Base-by-base conservation (phyloP, 2,888 invertebrate species). In the Chrysolina haemoptera region DNA sequence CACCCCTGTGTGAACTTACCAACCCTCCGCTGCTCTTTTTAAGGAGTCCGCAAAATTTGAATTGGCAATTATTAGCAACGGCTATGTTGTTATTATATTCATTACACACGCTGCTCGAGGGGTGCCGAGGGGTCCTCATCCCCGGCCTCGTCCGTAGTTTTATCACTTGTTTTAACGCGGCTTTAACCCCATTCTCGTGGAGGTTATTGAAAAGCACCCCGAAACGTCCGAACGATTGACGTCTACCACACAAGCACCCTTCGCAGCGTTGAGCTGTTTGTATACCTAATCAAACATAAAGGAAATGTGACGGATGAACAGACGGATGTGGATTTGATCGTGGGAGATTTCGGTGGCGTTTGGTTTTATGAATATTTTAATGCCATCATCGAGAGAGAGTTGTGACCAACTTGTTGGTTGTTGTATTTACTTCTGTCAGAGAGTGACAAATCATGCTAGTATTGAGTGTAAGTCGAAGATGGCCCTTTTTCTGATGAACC, bases 21-120 rank as follows among this genome's bases (percentile, higher is more conserved):
- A 75, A 76, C 80, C 81, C 80, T 76, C 78, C 75, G 73, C 80
- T 83, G 84, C 83, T 81, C 83, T 83, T 84, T 83, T 84, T 79
- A 80, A 77, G 80, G 70, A 79, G 75, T 76, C 76, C 75, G 76
- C 67, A 67, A 55, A 76, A 78, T 80, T 82, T 81, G 83, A 84
- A 84, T 84, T 81, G 83, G 81, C 83, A 84, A 84, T 84, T 84
- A 84, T 83, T 80, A 80, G 82, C 67, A 76, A 80, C 81, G 80
- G 77, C 82, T 79, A 81, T 84, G 82, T 83, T 84, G 82, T 84
- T 84, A 84, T 83, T 84, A 84, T 83, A 84, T 83, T 83, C 84
- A 84, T 84, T 84, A 84, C 83, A 83, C 81, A 78, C 77, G 63
- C 70, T 66, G 76, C 64, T 70, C 70, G 68, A 78, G 79, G 81